Evolutionary conservation across 2,888 invertebrate species (phyloP), one percentile per base, ranked within the genome.

Genomic region (Chalcis sispes): DNA sequence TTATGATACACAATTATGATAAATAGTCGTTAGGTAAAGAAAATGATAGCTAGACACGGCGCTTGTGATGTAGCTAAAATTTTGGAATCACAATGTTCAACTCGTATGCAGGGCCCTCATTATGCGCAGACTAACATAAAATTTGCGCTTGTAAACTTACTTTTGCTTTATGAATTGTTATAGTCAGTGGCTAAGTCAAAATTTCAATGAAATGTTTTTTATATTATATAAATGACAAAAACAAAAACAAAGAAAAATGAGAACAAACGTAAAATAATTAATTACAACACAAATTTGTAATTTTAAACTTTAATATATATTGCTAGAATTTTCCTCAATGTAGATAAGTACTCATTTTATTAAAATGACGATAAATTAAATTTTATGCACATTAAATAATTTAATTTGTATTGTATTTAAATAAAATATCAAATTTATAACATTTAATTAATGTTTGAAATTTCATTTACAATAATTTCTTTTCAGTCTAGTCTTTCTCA

Each of bases 1-100:
- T 75, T 78, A 79, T 77, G 82, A 80, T 79, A 23, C n/a, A n/a
- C n/a, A 64, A 67, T 67, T 80, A 79, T 80, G 80, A 81, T 81
- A 71, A 77, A 80, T 84, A 82, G 59, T 77, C 77, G 69, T 83
- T 82, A 83, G 82, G 74, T 83, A 83, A 82, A 81, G 71, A 81
- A 81, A 78, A 82, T 80, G 81, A 81, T 85, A 85, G 85, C 82
- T 84, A 83, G 82, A 86, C 82, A 84, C 83, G 80, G 82, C 83
- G 85, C 83, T 84, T 86, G 86, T 85, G 86, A 86, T 85, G 84
- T 85, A 86, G 86, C 85, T 86, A 84, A 83, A 83, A 78, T 82
- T 80, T 80, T 70, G 82, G 71, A 82, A 80, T 81, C 80, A 82
- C 82, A 80, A 80, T 79, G 77, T 66, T 61, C n/a, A 77, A 72